Evolutionary conservation across 2,888 invertebrate species (phyloP), one percentile per base, ranked within the genome.

Genomic region (Drosophila paracracens): DNA sequence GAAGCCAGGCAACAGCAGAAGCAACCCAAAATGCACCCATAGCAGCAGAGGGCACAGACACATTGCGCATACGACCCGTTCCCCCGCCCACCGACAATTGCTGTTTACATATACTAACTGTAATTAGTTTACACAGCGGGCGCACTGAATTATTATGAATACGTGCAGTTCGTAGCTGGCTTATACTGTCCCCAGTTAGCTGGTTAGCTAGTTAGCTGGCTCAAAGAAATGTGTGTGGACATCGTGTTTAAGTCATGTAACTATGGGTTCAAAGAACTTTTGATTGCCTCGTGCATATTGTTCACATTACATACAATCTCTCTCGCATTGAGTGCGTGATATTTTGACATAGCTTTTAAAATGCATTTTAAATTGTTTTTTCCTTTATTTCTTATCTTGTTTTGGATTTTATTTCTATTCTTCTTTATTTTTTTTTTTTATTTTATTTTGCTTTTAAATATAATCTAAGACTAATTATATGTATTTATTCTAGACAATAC

Each of bases 71-170:
- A 77, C 78, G 86, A 68, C 75, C 59, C 57, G 51, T 70, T 16
- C 33, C 40, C 36, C 25, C 10, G 1, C 0, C 29, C 5, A 16
- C 18, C 48, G 36, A 29, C 35, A 56, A 62, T 35, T 27, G 10
- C 18, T 62, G 35, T 76, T 81, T 77, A 64, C 83, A 77, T 81
- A 76, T 56, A 79, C 79, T 74, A 75, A 60, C 52, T 54, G 64
- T 81, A 87, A 89, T 88, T 85, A 89, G 85, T 82, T 87, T 70
- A 84, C 75, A 67, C 67, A 70, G 71, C 64, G 66, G 59, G 70
- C 53, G 60, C 58, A 58, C 58, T 65, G 63, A 75, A 72, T 74
- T 73, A 70, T 74, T 82, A 74, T 74, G 69, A 76, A 89, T 56
- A 67, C 64, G 73, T 77, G 76, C 76, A 72, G 73, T 48, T 40